Evolutionary conservation across 2,888 invertebrate species (phyloP).

Genomic region (Lithodes maja): DNA sequence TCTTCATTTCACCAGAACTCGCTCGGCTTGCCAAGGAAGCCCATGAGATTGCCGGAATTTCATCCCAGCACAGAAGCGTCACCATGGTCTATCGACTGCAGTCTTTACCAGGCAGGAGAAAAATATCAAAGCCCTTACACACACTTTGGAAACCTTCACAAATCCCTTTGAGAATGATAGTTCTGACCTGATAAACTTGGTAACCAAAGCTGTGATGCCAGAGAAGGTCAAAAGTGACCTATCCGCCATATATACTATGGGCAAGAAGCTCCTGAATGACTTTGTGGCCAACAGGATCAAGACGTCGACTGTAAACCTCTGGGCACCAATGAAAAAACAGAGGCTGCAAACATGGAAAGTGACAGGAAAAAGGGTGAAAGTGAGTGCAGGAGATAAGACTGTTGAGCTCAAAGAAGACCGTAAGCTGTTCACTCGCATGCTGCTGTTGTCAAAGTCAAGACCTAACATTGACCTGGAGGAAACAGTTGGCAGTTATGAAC

Average conservation of each 20-base stretch:
- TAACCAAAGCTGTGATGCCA: neutral
- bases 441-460: neutral
- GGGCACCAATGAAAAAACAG: neutral
- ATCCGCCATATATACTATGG: neutral
- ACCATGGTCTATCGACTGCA: neutral
- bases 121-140: neutral
- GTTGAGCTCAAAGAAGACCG: constrained; percentile 2
- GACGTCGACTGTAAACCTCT: neutral
- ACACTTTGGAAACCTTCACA: neutral
- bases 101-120: neutral
- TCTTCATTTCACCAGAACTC: neutral
- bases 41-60: neutral
- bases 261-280: neutral
- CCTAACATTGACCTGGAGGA: neutral
- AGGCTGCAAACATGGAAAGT: constrained; percentile 1
- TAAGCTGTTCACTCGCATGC: constrained; percentile 6
- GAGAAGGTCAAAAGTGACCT: neutral
- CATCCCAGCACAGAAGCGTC: neutral
- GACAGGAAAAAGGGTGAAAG: neutral
- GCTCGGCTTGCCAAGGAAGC: neutral
- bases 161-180: neutral
- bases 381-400: neutral
- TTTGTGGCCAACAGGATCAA: neutral
- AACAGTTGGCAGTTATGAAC: constrained; percentile 19
- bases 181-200: neutral